A percentile compares a stretch with the other conserved stretches of the same genome.
phyloP scores from a whole-genome alignment of 2,797 vertebrate genomes.

The Buceros bicornis region DNA sequence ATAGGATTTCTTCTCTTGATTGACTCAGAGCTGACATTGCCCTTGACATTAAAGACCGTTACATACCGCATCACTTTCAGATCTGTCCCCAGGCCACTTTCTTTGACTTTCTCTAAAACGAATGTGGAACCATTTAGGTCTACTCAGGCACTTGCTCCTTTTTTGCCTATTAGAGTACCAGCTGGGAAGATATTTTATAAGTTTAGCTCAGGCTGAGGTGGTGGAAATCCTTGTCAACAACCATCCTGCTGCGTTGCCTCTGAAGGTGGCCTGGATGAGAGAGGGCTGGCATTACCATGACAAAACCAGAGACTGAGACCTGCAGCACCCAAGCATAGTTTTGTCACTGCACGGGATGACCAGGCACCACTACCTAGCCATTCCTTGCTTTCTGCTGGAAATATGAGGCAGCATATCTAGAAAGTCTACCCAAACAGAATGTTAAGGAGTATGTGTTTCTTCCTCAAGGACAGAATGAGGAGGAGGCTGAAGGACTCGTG shows the following conservation, averaged over 20 bases:
- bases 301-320: neutral
- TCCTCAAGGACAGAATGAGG: neutral
- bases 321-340: neutral
- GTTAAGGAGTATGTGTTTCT: neutral
- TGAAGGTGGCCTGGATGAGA: neutral
- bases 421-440: neutral
- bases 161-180: neutral
- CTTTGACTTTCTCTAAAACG: neutral
- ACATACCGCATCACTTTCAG: neutral
- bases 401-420: neutral
- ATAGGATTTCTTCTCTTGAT: neutral
- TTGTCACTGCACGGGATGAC: neutral
- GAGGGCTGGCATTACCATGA: neutral
- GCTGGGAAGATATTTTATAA: neutral
- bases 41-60: neutral
- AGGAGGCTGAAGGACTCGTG: neutral
- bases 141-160: fast-evolving
- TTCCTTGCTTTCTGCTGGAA: neutral
- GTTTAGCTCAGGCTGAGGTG: neutral
- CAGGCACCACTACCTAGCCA: neutral
- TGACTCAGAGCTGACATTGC: neutral
- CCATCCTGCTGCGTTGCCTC: neutral
- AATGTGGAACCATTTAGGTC: neutral
- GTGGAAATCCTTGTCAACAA: neutral
- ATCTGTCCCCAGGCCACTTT: neutral